These are phyloP conservation scores for Dichetophora obliterata DNA, from an alignment of 2,888 invertebrate species.

Conservation along the genomic window DNA sequence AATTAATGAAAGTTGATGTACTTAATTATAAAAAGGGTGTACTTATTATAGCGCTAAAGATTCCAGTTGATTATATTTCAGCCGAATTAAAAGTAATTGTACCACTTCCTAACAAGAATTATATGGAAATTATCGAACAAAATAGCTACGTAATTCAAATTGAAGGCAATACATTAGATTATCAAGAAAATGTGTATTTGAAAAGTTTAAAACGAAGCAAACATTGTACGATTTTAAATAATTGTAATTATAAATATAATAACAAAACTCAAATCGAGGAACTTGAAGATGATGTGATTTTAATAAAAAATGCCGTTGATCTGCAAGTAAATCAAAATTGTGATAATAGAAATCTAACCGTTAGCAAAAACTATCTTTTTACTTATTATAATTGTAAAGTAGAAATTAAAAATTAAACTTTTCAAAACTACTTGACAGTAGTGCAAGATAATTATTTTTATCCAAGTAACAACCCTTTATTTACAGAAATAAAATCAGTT, in stretches of 20 bases:
- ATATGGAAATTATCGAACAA: too few species aligned
- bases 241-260: too few species aligned
- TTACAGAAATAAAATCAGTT: too few species aligned
- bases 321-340: neutral
- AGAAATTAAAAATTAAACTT: neutral
- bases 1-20: conserved; percentile 29
- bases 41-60: conserved; percentile 33
- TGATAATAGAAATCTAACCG: neutral
- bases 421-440: conserved; percentile 4
- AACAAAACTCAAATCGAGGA: neutral
- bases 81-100: neutral
- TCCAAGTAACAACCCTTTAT: too few species aligned
- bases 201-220: too few species aligned
- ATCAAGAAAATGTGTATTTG: too few species aligned
- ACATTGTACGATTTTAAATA: too few species aligned
- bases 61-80: conserved; percentile 22
- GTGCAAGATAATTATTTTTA: too few species aligned
- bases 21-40: conserved; percentile 16
- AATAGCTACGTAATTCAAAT: too few species aligned
- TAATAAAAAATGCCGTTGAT: conserved; percentile 1
- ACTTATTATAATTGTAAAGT: conserved; percentile 4
- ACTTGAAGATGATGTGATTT: neutral
- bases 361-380: conserved; percentile 1
- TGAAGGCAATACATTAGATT: too few species aligned
- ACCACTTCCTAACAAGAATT: too few species aligned